These are phyloP conservation scores for Urocolius indicus DNA, from an alignment of 2,113 vertebrate species.

Conservation along the genomic window DNA sequence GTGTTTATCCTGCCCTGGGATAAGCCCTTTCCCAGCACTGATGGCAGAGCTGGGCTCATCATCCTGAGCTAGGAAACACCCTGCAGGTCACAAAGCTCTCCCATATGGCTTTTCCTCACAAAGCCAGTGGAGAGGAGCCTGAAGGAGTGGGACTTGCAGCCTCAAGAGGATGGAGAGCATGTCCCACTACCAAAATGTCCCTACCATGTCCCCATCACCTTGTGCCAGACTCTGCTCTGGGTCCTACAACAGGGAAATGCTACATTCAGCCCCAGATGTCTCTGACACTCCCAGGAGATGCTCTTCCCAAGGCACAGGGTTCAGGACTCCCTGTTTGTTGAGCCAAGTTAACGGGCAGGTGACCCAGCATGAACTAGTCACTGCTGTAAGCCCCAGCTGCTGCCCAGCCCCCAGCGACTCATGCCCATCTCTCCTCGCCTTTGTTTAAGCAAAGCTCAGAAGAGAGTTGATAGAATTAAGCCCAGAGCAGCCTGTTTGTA, in stretches of 20 bases:
- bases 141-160: not conserved
- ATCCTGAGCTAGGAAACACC: not conserved
- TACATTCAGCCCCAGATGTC: rapidly evolving
- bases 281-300: not conserved
- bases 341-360: not conserved
- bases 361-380: not conserved
- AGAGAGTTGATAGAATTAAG: not conserved
- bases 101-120: not conserved
- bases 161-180: not conserved
- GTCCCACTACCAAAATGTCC: not conserved
- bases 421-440: not conserved
- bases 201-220: not conserved
- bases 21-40: not conserved
- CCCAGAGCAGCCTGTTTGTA: not conserved
- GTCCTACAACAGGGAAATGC: not conserved
- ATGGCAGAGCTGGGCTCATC: not conserved
- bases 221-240: not conserved
- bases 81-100: not conserved
- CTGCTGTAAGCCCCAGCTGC: not conserved
- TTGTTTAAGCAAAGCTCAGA: not conserved
- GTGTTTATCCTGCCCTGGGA: conserved; percentile 17
- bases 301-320: not conserved
- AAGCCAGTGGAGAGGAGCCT: not conserved
- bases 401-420: not conserved
- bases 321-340: not conserved